These are phyloP conservation scores for Cantharis rustica DNA, from an alignment of 2,888 invertebrate genomes.

Conservation along the genomic window DNA sequence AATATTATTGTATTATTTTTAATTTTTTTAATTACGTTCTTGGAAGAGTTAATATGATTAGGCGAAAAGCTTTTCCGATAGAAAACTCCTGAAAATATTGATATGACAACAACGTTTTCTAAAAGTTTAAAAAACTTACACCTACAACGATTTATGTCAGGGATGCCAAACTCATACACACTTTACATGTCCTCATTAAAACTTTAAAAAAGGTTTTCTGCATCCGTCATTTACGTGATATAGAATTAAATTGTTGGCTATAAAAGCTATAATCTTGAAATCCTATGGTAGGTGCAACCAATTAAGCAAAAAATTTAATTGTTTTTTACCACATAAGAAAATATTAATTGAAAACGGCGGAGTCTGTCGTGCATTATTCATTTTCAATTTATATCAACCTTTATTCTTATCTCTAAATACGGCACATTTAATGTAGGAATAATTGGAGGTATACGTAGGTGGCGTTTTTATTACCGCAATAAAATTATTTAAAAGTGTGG, in stretches of 20 bases:
- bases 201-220: constrained; percentile 1
- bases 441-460: background rate
- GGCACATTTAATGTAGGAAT: background rate
- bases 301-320: background rate
- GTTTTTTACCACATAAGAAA: background rate
- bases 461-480: background rate
- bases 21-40: background rate
- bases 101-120: background rate
- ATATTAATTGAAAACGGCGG: background rate
- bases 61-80: background rate
- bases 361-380: background rate
- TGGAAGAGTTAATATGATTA: background rate
- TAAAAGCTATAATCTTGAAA: background rate
- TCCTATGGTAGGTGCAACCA: background rate
- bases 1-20: too few species aligned
- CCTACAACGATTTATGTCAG: constrained; percentile 25
- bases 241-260: background rate
- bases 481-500: constrained; percentile 25
- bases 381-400: background rate
- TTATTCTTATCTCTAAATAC: background rate
- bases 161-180: constrained; percentile 38
- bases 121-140: background rate
- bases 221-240: background rate
- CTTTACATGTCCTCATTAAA: constrained; percentile 36
- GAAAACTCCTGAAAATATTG: background rate